Evolutionary conservation across 2,797 vertebrate genomes (phyloP).

Genomic region (Cyclura pinguis): DNA sequence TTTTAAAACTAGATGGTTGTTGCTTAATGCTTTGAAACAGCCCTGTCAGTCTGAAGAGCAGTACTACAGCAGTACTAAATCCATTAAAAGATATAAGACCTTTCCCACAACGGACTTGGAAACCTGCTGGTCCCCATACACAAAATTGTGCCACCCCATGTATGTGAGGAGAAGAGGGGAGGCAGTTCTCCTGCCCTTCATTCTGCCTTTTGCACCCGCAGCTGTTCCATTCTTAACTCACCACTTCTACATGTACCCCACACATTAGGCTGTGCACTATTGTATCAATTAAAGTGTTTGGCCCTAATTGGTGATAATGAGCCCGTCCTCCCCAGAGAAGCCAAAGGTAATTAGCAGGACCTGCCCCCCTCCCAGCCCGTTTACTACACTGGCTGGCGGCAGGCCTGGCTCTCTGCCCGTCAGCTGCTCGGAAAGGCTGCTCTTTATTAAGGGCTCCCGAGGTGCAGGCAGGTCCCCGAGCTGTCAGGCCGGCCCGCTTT

Average conservation of each 20-base stretch:
- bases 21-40: neutral
- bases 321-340: slow-evolving; percentile 46
- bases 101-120: neutral
- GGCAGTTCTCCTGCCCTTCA: too few species aligned
- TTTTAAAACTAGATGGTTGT: neutral
- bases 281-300: slow-evolving; percentile 60
- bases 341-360: slow-evolving; percentile 55
- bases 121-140: neutral
- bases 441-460: slow-evolving; percentile 68
- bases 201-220: neutral
- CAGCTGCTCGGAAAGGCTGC: slow-evolving; percentile 59
- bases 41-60: neutral
- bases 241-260: too few species aligned
- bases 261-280: slow-evolving; percentile 34
- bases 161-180: neutral
- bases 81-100: neutral
- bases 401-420: slow-evolving; percentile 46
- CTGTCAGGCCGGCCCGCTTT: slow-evolving; percentile 64
- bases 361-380: slow-evolving; percentile 23
- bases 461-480: slow-evolving; percentile 62
- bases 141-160: neutral
- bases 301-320: slow-evolving; percentile 67
- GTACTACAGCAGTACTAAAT: neutral
- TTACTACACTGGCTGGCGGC: slow-evolving; percentile 5
- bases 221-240: neutral